Conservation (phyloP, 2,113 vertebrate genomes). For the Emydocephalus ijimae region DNA sequence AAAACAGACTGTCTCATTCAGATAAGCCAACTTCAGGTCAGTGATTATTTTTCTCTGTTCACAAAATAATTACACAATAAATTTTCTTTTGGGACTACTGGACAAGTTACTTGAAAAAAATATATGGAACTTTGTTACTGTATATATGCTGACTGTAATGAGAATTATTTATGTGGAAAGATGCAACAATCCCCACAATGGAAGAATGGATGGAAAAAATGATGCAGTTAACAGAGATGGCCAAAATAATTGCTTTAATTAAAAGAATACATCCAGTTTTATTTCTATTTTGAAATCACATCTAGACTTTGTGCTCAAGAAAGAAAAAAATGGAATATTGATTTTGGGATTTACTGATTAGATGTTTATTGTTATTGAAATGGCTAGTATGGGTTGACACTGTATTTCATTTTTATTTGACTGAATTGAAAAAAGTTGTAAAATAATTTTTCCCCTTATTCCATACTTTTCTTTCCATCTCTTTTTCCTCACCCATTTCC, state of each 20-base stretch:
- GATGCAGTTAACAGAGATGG: not conserved
- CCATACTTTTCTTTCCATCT: not conserved
- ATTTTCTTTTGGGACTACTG: not conserved
- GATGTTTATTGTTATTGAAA: not conserved
- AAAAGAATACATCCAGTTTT: not conserved
- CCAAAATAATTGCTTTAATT: not conserved
- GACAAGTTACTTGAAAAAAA: not conserved
- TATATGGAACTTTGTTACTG: not conserved
- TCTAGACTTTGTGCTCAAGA: not conserved
- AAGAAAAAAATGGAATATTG: not conserved
- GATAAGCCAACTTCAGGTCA: not conserved
- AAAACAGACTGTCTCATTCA: not conserved
- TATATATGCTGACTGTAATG: not conserved
- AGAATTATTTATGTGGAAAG: not conserved
- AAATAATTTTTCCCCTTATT: not conserved
- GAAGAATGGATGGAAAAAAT: not conserved
- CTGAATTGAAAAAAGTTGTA: not conserved
- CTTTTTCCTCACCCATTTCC: not conserved
- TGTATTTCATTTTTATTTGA: not conserved
- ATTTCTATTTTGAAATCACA: not conserved
- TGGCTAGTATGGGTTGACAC: not conserved
- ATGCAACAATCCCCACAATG: not conserved
- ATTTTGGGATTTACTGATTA: not conserved
- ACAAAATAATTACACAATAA: not conserved
- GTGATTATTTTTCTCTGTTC: not conserved